Conservation (phyloP, 2,797 vertebrate species). For the Sebastes wilsoni region DNA sequence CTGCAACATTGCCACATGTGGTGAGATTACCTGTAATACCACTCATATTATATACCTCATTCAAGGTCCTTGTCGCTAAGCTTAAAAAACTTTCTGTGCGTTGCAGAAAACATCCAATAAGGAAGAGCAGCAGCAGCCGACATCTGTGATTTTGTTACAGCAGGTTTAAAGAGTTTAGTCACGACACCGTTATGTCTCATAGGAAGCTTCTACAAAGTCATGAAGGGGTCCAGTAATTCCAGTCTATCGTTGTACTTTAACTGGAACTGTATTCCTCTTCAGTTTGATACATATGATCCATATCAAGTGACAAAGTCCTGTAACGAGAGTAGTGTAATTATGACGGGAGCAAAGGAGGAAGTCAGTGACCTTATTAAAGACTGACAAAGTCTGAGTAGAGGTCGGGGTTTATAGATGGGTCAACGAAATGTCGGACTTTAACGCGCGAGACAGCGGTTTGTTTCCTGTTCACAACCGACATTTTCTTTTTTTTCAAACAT, state of each 20-base stretch:
- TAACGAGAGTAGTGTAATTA: background rate
- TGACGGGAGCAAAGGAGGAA: background rate
- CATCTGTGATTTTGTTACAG: conserved; percentile 21
- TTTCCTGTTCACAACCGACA: background rate
- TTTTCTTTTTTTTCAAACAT: background rate
- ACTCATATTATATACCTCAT: conserved; percentile 34
- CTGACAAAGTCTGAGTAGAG: background rate
- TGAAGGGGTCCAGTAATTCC: background rate
- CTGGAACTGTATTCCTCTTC: background rate
- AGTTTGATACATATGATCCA: background rate
- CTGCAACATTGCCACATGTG: conserved; percentile 61
- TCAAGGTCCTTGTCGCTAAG: conserved; percentile 42
- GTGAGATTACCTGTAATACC: conserved; percentile 63
- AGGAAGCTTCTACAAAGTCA: background rate
- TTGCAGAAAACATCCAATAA: background rate
- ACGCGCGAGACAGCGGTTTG: background rate
- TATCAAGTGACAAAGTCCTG: background rate
- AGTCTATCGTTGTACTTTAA: background rate
- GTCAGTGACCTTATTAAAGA: background rate
- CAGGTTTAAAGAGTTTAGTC: conserved; percentile 7
- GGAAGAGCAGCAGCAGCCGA: background rate
- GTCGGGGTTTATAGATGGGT: background rate
- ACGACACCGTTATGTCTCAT: background rate
- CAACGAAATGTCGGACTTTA: background rate
- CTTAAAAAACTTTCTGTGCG: conserved; percentile 12